These are phyloP conservation scores for Epinotia demarniana DNA, from an alignment of 2,888 invertebrate genomes.

Conservation along the genomic window DNA sequence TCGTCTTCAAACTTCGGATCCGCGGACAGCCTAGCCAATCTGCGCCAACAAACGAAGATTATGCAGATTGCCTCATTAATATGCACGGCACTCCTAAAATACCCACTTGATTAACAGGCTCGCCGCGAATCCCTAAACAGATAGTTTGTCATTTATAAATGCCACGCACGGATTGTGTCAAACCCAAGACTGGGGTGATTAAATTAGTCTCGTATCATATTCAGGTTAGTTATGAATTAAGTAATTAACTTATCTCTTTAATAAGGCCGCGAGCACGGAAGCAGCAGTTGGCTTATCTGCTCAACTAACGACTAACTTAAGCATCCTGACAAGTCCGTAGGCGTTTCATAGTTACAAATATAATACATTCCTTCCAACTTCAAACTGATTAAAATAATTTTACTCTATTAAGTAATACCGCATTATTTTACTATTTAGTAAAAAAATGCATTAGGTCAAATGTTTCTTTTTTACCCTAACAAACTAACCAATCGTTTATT, in stretches of 20 bases:
- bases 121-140: conserved; percentile 40
- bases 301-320: background rate
- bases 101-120: conserved; percentile 49
- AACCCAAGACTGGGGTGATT: conserved; percentile 34
- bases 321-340: no score
- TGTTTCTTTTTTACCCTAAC: no score
- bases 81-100: conserved; percentile 49
- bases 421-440: no score
- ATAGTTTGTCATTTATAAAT: conserved; percentile 43
- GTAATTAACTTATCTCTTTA: conserved; percentile 25
- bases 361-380: no score
- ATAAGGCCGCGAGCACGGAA: background rate
- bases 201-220: conserved; percentile 36
- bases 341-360: no score
- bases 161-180: conserved; percentile 39
- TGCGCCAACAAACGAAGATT: conserved; percentile 51
- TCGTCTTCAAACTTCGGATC: conserved; percentile 32
- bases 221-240: conserved; percentile 21
- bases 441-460: no score
- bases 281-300: background rate
- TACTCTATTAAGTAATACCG: no score
- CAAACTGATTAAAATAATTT: no score
- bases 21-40: conserved; percentile 45
- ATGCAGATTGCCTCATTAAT: conserved; percentile 50
- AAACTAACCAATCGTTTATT: no score